Conservation (phyloP, 2,888 invertebrate species). For the Macroteleia sp. region DNA sequence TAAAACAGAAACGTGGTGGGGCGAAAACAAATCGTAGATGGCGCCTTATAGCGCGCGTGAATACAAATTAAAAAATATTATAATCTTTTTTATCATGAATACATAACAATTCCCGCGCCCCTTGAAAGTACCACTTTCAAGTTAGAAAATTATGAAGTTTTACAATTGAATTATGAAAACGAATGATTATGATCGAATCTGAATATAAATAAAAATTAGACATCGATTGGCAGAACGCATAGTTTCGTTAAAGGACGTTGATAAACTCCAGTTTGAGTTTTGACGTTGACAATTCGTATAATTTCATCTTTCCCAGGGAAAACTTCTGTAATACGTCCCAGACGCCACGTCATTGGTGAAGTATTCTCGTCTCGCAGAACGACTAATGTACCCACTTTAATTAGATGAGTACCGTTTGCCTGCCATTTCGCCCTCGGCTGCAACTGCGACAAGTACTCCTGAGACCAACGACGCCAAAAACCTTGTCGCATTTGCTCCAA, state of each 20-base stretch:
- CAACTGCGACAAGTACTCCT: conserved; percentile 8
- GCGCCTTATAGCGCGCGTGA: too few relatives aligned
- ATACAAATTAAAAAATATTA: too few relatives aligned
- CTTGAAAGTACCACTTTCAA: neutral
- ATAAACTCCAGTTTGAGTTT: neutral
- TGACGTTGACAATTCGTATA: neutral
- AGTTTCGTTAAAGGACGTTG: neutral
- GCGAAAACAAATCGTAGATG: too few relatives aligned
- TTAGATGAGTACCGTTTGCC: neutral
- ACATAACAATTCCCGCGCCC: neutral
- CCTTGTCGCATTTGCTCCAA: conserved; percentile 8
- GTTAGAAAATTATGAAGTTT: neutral
- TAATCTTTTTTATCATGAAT: neutral
- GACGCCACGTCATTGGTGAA: conserved; percentile 62
- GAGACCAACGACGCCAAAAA: conserved; percentile 10
- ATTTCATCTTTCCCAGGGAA: conserved; percentile 65
- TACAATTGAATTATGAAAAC: neutral
- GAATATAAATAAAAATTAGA: neutral
- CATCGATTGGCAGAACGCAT: neutral
- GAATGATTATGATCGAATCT: neutral
- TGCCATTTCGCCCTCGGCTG: neutral
- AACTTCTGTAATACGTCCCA: conserved; percentile 59
- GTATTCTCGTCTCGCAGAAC: conserved; percentile 56
- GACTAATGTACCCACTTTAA: conserved; percentile 46
- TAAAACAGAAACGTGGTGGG: too few relatives aligned